phyloP scores from a whole-genome alignment of 2,888 invertebrate genomes.

The Hyppa rectilinea region DNA sequence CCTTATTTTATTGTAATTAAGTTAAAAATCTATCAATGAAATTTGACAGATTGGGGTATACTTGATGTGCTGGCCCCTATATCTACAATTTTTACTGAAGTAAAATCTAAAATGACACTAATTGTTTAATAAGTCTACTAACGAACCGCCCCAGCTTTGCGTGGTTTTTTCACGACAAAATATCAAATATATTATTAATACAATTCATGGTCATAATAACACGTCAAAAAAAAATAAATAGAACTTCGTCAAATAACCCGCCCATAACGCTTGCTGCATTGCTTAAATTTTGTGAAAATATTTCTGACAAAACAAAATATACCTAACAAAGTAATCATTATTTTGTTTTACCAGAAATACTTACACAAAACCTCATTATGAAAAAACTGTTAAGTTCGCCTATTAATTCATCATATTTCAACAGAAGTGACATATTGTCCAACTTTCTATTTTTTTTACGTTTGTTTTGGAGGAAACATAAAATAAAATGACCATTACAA shows the following conservation, averaged over 20 bases:
- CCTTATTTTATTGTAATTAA: no score
- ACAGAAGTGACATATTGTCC: slow-evolving; percentile 30
- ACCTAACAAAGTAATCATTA: neutral
- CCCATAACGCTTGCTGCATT: no score
- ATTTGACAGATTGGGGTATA: no score
- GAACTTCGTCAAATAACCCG: no score
- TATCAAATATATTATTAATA: no score
- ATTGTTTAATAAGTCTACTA: neutral
- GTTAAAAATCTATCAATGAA: no score
- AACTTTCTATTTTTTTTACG: slow-evolving; percentile 28
- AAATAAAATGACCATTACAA: slow-evolving; percentile 41
- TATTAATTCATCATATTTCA: slow-evolving; percentile 9
- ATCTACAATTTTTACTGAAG: no score
- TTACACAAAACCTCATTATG: neutral
- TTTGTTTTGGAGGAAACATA: slow-evolving; percentile 39
- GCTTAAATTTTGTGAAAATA: no score
- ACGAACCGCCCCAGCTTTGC: neutral
- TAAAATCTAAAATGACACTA: neutral
- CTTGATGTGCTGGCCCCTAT: no score
- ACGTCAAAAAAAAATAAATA: no score
- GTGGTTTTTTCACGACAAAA: neutral
- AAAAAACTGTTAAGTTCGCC: neutral
- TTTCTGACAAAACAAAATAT: no score
- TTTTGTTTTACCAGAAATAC: neutral
- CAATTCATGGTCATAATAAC: no score